Evolutionary conservation across 2,797 vertebrate species (phyloP).

Genomic region (Eulemur coronatus): DNA sequence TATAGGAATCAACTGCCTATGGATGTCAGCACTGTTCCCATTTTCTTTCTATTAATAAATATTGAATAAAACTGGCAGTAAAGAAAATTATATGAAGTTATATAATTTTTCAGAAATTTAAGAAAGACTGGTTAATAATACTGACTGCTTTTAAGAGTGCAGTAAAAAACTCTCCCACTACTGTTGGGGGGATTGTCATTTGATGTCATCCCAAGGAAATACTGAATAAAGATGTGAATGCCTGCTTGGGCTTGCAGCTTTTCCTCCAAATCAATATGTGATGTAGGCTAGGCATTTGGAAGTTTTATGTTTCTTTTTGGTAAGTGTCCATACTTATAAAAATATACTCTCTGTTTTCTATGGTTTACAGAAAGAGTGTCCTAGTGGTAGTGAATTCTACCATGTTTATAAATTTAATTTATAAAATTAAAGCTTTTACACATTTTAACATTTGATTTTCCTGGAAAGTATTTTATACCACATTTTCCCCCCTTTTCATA

Average conservation of each 20-base stretch:
- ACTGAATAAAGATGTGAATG: not conserved
- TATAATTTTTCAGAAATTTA: not conserved
- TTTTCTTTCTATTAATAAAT: not conserved
- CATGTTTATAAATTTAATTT: not conserved
- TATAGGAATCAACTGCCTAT: not conserved
- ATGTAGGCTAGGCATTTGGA: not conserved
- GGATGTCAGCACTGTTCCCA: not conserved
- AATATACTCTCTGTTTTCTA: not conserved
- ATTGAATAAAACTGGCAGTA: not conserved
- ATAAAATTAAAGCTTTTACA: not conserved
- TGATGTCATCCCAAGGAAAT: not conserved
- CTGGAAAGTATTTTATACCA: not conserved
- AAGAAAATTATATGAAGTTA: not conserved
- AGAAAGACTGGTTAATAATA: not conserved
- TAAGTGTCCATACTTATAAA: not conserved
- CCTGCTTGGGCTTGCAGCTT: not conserved
- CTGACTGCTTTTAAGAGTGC: not conserved
- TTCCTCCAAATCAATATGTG: not conserved
- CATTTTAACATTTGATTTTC: not conserved
- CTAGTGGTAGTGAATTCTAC: not conserved
- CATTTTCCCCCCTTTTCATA: not conserved
- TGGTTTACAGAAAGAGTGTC: not conserved
- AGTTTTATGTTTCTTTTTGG: not conserved
- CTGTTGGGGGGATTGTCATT: not conserved
- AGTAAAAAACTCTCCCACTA: not conserved